These are phyloP conservation scores for Pangasius larnaudii DNA, from an alignment of 2,797 vertebrate species.

Conservation along the genomic window DNA sequence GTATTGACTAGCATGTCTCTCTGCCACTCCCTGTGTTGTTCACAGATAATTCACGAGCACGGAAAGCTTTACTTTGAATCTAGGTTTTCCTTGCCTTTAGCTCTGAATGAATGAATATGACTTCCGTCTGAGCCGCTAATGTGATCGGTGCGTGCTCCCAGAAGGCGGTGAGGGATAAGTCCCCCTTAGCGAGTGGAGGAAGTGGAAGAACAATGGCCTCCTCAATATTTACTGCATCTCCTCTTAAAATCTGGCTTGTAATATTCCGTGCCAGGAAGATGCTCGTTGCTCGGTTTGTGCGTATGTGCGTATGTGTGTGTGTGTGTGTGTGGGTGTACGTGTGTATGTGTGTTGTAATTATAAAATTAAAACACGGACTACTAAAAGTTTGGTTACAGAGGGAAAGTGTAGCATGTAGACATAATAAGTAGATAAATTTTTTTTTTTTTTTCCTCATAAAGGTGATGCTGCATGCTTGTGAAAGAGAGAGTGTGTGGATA, in stretches of 20 bases:
- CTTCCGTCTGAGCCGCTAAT: conserved; percentile 82
- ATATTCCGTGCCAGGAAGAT: conserved; percentile 48
- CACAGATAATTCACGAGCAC: conserved; percentile 32
- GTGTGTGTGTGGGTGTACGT: not conserved
- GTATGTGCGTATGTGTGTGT: conserved; percentile 15
- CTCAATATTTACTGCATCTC: conserved; percentile 63
- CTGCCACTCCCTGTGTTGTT: conserved; percentile 19
- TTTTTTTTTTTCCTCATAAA: not conserved
- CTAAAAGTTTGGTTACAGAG: not conserved
- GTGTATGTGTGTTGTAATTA: not conserved
- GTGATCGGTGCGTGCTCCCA: conserved; percentile 76
- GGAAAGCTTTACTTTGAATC: conserved; percentile 31
- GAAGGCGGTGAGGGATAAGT: conserved; percentile 77
- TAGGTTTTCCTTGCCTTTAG: conserved; percentile 64
- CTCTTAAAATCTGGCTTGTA: conserved; percentile 52
- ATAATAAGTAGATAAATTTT: not conserved
- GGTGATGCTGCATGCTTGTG: not conserved
- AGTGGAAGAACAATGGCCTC: conserved; percentile 76
- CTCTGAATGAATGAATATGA: conserved; percentile 75
- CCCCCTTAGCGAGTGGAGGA: conserved; percentile 77
- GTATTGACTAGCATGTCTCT: not conserved
- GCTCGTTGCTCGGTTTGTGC: conserved; percentile 49
- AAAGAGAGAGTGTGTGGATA: conserved; percentile 34
- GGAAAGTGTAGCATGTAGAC: not conserved
- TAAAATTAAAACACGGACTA: not conserved